Conservation (phyloP, 2,888 invertebrate genomes). For the Invenusta paracnida region DNA sequence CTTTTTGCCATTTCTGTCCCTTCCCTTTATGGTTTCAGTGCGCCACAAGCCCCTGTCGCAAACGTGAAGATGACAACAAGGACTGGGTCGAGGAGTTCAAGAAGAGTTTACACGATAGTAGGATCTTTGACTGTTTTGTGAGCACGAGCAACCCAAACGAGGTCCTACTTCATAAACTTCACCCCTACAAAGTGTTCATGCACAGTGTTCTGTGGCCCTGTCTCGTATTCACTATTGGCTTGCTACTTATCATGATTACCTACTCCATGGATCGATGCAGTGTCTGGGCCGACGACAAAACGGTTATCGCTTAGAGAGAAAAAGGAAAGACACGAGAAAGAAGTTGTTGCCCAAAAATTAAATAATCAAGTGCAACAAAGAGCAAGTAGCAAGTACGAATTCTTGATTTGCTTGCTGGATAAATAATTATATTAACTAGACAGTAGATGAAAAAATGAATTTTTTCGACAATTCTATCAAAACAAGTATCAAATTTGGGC, state of each 20-base stretch:
- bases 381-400: too few relatives aligned
- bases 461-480: too few relatives aligned
- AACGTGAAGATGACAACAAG: constrained; percentile 19
- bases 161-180: constrained; percentile 2
- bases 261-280: background rate
- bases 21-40: too few relatives aligned
- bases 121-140: background rate
- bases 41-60: constrained; percentile 37
- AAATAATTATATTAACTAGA: too few relatives aligned
- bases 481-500: too few relatives aligned
- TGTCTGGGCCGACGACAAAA: constrained; percentile 30
- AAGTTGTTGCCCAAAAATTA: too few relatives aligned
- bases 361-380: too few relatives aligned
- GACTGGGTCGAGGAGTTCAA: constrained; percentile 34
- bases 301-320: background rate
- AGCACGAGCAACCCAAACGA: constrained; percentile 4
- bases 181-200: background rate
- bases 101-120: background rate
- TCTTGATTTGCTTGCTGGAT: too few relatives aligned
- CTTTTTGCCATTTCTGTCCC: too few relatives aligned
- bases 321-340: too few relatives aligned
- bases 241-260: background rate
- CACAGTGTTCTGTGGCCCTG: constrained; percentile 34
- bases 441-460: too few relatives aligned
- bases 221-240: background rate